Percentiles rank a stretch among this genome's conserved stretches.
Conservation (phyloP, 1,140 invertebrate species). For the Tetranychus cinnabarinus region DNA sequence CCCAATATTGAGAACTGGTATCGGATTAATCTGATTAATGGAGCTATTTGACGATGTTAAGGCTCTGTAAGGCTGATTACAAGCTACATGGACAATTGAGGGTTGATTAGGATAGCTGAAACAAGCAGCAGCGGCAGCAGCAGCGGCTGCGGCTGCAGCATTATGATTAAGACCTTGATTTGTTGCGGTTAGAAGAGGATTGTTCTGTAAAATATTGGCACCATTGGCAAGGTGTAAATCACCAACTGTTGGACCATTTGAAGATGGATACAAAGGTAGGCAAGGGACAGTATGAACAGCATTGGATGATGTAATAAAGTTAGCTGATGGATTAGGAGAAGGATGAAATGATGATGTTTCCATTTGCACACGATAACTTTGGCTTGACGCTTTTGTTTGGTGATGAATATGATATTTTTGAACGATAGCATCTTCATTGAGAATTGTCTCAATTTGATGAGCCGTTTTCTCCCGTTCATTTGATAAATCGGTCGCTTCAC, state of each 20-base stretch:
- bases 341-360: slow-evolving; percentile 7
- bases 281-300: neutral
- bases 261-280: neutral
- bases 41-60: neutral
- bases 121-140: neutral
- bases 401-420: slow-evolving; percentile 9
- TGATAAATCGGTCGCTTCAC: neutral
- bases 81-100: neutral
- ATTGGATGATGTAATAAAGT: neutral
- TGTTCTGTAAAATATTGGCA: neutral
- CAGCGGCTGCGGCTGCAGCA: neutral
- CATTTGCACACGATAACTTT: slow-evolving; percentile 12
- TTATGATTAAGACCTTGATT: neutral
- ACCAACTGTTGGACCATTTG: neutral
- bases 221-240: neutral
- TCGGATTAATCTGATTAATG: neutral
- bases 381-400: slow-evolving; percentile 9
- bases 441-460: slow-evolving; percentile 10
- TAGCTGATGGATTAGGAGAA: neutral
- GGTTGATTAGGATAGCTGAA: neutral
- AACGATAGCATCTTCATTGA: slow-evolving; percentile 10
- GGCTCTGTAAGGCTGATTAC: neutral
- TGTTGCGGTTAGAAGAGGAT: neutral
- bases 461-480: neutral
- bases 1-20: neutral